A percentile compares a stretch with the other conserved stretches of the same genome.
Evolutionary conservation across 2,888 invertebrate species (phyloP).

Genomic region (Seira ritae): DNA sequence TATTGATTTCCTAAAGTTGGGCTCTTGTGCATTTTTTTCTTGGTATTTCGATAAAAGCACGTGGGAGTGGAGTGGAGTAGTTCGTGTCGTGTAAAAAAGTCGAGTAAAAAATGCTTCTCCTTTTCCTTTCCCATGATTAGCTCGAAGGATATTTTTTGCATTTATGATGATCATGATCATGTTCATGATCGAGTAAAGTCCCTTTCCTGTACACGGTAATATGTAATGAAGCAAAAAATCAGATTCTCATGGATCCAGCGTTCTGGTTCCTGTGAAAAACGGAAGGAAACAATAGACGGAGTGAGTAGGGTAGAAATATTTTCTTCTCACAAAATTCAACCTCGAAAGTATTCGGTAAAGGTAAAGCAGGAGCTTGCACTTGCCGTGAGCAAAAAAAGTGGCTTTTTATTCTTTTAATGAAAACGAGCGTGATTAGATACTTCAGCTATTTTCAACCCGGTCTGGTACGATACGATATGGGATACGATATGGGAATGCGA

Average conservation of each 20-base stretch:
- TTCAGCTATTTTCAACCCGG: background rate
- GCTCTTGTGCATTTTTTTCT: background rate
- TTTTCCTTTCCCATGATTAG: background rate
- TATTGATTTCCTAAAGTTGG: conserved; percentile 21
- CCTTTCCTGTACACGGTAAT: background rate
- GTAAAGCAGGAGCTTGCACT: background rate
- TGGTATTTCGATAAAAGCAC: background rate
- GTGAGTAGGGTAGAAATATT: background rate
- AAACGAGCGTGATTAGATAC: conserved; percentile 14
- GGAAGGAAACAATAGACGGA: conserved; percentile 47
- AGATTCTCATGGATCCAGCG: conserved; percentile 32
- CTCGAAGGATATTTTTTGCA: background rate
- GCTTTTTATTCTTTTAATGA: background rate
- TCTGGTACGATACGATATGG: no score
- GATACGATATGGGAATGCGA: background rate
- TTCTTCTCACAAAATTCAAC: background rate
- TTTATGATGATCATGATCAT: no score
- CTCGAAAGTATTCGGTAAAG: no score
- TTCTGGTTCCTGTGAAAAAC: conserved; percentile 1
- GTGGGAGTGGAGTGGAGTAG: no score
- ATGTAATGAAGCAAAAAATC: conserved; percentile 30
- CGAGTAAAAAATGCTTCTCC: background rate
- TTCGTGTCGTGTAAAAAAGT: no score
- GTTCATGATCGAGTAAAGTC: background rate
- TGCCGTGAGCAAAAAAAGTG: background rate